A percentile compares a stretch with the other conserved stretches of the same genome.
phyloP scores from a whole-genome alignment of 2,113 vertebrate genomes.

The Microcebus ravelobensis region DNA sequence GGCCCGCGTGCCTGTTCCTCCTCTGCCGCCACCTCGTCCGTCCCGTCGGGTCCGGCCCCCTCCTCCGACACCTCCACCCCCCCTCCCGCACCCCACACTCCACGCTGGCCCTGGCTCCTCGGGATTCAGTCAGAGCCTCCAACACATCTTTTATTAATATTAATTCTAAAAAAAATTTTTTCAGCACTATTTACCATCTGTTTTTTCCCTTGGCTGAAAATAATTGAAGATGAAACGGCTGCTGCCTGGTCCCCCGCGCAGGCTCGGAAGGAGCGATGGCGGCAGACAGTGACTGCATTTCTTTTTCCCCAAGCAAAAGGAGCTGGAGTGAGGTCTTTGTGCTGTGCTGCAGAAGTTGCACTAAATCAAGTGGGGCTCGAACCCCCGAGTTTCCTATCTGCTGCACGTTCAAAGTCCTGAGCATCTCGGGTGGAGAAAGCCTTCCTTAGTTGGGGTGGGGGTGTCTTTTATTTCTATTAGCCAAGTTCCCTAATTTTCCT shows the following conservation, averaged over 20 bases:
- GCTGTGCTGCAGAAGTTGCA: slow-evolving; percentile 49
- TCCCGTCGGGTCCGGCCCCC: accelerated
- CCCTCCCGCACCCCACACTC: background rate
- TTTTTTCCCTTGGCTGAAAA: slow-evolving; percentile 69
- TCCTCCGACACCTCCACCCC: background rate
- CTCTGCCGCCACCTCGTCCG: background rate
- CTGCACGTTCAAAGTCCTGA: slow-evolving; percentile 34
- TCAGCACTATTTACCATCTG: slow-evolving; percentile 76
- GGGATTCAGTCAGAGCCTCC: background rate
- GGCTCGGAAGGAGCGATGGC: slow-evolving; percentile 72
- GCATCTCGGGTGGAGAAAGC: slow-evolving; percentile 49
- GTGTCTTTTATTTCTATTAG: slow-evolving; percentile 66
- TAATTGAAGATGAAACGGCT: slow-evolving; percentile 74
- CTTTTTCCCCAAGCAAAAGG: slow-evolving; percentile 22
- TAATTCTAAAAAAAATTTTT: slow-evolving; percentile 48
- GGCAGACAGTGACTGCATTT: slow-evolving; percentile 48
- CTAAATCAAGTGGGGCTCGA: background rate
- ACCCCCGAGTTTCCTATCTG: background rate
- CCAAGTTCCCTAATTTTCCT: slow-evolving; percentile 77
- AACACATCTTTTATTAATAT: slow-evolving; percentile 73
- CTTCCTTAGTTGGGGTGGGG: slow-evolving; percentile 28
- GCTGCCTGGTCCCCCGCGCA: slow-evolving; percentile 45
- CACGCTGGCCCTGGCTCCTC: background rate
- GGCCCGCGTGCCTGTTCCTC: background rate
- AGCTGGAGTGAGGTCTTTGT: background rate